Conservation (phyloP, 2,797 vertebrate species). For the Megaceryle alcyon region DNA sequence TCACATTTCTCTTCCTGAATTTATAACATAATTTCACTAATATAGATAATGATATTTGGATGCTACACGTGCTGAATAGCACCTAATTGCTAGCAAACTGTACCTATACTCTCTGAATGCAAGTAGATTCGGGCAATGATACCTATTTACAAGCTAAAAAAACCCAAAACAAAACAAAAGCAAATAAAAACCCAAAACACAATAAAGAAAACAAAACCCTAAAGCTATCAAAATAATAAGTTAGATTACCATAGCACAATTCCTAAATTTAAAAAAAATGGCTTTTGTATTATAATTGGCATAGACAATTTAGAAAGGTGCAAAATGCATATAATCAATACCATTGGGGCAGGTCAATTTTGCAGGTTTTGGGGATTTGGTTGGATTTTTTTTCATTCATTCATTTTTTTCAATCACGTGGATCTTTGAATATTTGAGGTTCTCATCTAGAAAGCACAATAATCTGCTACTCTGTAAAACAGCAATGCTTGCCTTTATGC, state of each 20-base stretch:
- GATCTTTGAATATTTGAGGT: background rate
- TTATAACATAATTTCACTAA: background rate
- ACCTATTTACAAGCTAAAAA: background rate
- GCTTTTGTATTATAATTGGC: fast-evolving
- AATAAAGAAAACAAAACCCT: background rate
- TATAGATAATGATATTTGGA: background rate
- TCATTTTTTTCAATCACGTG: background rate
- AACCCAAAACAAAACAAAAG: too few species aligned
- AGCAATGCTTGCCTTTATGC: background rate
- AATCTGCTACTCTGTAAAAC: background rate
- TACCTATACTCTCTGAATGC: background rate
- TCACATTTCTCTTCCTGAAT: background rate
- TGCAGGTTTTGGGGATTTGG: fast-evolving
- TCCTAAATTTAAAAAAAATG: background rate
- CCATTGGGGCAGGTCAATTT: background rate
- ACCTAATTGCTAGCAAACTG: background rate
- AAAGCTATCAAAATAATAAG: background rate
- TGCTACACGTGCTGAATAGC: background rate
- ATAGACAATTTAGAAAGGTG: background rate
- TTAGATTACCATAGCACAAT: background rate
- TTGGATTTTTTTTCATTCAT: fast-evolving
- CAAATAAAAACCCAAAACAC: background rate
- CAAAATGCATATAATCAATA: background rate
- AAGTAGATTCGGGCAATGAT: background rate
- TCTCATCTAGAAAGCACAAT: background rate